Base-by-base conservation (phyloP, 2,888 invertebrate genomes). In the Callyntrura guangdongensis region DNA sequence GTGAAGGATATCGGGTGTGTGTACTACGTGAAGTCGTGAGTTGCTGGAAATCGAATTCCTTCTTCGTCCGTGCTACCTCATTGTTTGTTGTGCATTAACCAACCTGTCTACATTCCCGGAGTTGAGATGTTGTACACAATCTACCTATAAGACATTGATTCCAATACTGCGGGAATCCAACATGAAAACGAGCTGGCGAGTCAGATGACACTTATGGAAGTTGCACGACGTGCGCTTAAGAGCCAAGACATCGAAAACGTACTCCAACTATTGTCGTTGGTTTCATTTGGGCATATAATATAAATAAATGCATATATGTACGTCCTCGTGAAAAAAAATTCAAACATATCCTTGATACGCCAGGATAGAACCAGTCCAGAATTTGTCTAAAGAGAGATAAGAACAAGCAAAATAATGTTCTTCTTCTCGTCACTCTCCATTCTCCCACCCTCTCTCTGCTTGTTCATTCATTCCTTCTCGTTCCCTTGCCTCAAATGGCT, bases 41-140 rank as follows among this genome's bases (percentile, higher is more conserved):
- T 53, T 53, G 53, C 53, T 49, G 22, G 77, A 53, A 77, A 77
- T 53, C 77, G 53, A 53, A 77, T 77, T 69, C 69, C 22, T 25
- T 12, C 8, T n/a, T 22, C 45, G 47, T 47, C 47, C 49, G 49
- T 47, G 49, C n/a, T 49, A 49, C 47, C 49, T 22, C 22, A 49
- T 49, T 74, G 74, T 74, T 74, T 74, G 77, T 53, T 77, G 25
- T 25, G 53, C 77, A 77, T 77, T 77, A 77, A n/a, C 25, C 12
- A 77, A 77, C 77, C 53, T 77, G 77, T 53, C 77, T 77, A 20
- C 49, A n/a, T 56, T 77, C 22, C n/a, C 22, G n/a, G n/a, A 25
- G 22, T 56, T 77, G 61, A 61, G 61, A 61, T 82, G 61, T 61
- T n/a, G n/a, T n/a, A n/a, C n/a, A 59, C 45, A 27, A 8, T 27